These are phyloP conservation scores for Taenaris catops DNA, from an alignment of 2,888 invertebrate species.

Conservation along the genomic window DNA sequence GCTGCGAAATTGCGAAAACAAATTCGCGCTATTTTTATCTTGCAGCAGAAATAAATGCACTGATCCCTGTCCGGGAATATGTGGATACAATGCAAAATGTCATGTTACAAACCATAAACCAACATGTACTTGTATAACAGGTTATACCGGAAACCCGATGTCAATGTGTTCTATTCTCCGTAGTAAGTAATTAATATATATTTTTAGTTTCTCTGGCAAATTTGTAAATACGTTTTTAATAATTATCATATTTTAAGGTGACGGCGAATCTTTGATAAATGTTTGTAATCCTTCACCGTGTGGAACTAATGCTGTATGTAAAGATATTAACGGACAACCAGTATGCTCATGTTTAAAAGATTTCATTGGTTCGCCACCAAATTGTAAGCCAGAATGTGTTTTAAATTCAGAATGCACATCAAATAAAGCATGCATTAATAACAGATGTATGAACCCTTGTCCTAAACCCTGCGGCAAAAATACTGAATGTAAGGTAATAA, in stretches of 20 bases:
- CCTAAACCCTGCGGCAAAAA: slow-evolving; percentile 84
- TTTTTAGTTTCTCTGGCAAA: background rate
- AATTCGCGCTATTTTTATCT: no score
- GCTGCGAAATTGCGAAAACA: no score
- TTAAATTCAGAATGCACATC: slow-evolving; percentile 83
- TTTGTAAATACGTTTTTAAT: background rate
- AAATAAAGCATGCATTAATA: slow-evolving; percentile 83
- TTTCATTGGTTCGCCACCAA: slow-evolving; percentile 83
- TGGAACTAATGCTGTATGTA: slow-evolving; percentile 86
- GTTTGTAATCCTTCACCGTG: slow-evolving; percentile 88
- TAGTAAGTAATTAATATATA: slow-evolving; percentile 40
- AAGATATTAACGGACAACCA: slow-evolving; percentile 84
- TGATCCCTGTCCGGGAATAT: slow-evolving; percentile 85
- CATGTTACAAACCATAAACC: slow-evolving; percentile 83
- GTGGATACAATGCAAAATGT: slow-evolving; percentile 84
- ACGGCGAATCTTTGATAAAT: slow-evolving; percentile 51
- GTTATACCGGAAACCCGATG: slow-evolving; percentile 85
- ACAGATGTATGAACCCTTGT: slow-evolving; percentile 85
- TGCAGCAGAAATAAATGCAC: slow-evolving; percentile 83
- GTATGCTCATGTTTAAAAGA: slow-evolving; percentile 85
- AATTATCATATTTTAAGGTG: slow-evolving; percentile 40
- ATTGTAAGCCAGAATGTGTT: slow-evolving; percentile 83
- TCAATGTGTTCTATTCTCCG: slow-evolving; percentile 57
- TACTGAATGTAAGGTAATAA: slow-evolving; percentile 84
- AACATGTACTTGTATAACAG: slow-evolving; percentile 80